These are phyloP conservation scores for Capreolus pygargus DNA, from an alignment of 2,113 vertebrate genomes.

Conservation along the genomic window DNA sequence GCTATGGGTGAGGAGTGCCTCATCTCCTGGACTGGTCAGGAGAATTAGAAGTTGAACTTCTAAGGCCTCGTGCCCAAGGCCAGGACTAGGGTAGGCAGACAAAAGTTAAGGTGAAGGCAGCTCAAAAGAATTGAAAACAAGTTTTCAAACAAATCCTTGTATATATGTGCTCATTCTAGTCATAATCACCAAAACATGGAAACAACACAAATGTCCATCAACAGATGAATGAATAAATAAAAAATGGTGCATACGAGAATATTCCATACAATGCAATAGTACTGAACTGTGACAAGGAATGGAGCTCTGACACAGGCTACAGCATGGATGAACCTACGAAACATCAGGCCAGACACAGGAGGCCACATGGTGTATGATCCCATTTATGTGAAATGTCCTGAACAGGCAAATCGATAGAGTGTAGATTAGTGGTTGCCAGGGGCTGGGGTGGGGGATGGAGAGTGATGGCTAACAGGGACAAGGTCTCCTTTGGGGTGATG, in stretches of 20 bases:
- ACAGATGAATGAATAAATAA: background rate
- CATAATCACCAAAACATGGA: background rate
- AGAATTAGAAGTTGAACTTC: background rate
- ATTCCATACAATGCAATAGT: background rate
- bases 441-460: background rate
- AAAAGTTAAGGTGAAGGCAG: background rate
- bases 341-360: background rate
- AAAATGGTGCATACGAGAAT: too few species aligned
- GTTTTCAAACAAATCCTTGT: background rate
- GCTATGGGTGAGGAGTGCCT: background rate
- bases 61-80: background rate
- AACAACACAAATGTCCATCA: background rate
- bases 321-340: background rate
- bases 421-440: background rate
- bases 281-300: background rate
- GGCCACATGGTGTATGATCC: background rate
- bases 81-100: background rate
- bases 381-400: background rate
- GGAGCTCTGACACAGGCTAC: background rate
- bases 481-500: background rate
- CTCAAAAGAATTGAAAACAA: background rate
- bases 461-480: background rate
- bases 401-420: background rate
- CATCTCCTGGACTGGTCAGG: background rate
- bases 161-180: background rate